phyloP scores from a whole-genome alignment of 2,113 vertebrate genomes.

The Stictonetta naevosa region DNA sequence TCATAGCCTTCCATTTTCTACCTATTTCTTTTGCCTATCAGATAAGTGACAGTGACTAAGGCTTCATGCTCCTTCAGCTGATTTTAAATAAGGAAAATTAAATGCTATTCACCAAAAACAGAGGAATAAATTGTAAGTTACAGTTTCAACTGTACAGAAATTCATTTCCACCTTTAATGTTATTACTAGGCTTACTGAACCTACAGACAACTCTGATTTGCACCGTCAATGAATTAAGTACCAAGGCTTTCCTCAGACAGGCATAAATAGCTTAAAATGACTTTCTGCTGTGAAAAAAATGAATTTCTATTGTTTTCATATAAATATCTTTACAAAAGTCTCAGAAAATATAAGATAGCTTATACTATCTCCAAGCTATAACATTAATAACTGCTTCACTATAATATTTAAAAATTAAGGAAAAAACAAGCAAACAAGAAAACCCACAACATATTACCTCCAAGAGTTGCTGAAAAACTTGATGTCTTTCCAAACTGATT shows the following conservation, averaged over 20 bases:
- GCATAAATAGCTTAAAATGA: background rate
- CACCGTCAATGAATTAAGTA: background rate
- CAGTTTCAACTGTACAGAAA: background rate
- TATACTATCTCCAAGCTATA: background rate
- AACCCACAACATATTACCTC: conserved; percentile 68
- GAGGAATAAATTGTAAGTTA: background rate
- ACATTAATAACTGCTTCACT: background rate
- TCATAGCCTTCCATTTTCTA: background rate
- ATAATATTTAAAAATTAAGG: background rate
- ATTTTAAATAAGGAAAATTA: background rate
- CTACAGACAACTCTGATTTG: background rate
- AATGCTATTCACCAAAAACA: background rate
- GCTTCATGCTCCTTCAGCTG: background rate
- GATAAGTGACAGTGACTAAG: background rate
- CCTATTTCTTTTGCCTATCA: background rate
- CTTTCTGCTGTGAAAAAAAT: background rate
- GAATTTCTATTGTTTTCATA: background rate
- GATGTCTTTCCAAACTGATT: conserved; percentile 81
- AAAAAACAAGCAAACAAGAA: background rate
- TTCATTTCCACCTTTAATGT: background rate
- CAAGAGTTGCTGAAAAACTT: conserved; percentile 81
- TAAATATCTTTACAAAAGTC: background rate
- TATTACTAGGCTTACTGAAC: background rate
- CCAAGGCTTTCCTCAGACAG: background rate
- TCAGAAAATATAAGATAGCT: background rate